phyloP scores from a whole-genome alignment of 1,140 invertebrate genomes.

The Camponotus vicinus region DNA sequence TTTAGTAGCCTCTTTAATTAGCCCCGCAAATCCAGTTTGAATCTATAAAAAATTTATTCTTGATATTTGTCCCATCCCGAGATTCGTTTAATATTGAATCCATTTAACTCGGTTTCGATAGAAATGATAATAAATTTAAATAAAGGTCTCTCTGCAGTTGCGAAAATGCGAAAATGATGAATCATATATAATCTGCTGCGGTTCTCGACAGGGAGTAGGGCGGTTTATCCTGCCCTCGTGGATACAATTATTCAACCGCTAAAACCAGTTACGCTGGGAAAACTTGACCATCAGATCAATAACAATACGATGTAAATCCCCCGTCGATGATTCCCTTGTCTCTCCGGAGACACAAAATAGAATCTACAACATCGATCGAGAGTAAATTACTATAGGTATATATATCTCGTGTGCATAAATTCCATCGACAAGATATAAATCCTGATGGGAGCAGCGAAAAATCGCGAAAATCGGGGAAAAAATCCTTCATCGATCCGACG shows the following conservation, averaged over 20 bases:
- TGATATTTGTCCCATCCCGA: not conserved
- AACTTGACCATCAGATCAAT: slow-evolving; percentile 55
- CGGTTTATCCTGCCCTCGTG: slow-evolving; percentile 13
- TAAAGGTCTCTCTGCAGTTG: not conserved
- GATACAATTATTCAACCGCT: slow-evolving; percentile 58
- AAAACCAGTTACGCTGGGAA: slow-evolving; percentile 60
- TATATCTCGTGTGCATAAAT: too few relatives aligned
- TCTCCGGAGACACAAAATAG: slow-evolving; percentile 38
- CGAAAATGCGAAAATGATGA: slow-evolving; percentile 50
- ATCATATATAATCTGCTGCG: slow-evolving; percentile 54
- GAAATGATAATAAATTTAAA: slow-evolving; percentile 39
- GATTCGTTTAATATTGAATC: not conserved
- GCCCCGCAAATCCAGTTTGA: not conserved
- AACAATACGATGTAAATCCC: slow-evolving; percentile 45
- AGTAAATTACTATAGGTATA: not conserved
- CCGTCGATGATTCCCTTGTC: slow-evolving; percentile 18
- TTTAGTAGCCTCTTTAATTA: not conserved
- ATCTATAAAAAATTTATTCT: not conserved
- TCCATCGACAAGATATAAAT: not conserved
- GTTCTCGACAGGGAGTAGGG: slow-evolving; percentile 12
- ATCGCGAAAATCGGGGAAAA: too few relatives aligned
- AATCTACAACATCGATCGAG: not conserved
- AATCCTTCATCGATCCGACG: too few relatives aligned
- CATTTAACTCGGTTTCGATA: not conserved
- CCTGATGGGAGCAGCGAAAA: not conserved